Base-by-base conservation (phyloP, 2,888 invertebrate species). In the Opisthograptis luteolata region DNA sequence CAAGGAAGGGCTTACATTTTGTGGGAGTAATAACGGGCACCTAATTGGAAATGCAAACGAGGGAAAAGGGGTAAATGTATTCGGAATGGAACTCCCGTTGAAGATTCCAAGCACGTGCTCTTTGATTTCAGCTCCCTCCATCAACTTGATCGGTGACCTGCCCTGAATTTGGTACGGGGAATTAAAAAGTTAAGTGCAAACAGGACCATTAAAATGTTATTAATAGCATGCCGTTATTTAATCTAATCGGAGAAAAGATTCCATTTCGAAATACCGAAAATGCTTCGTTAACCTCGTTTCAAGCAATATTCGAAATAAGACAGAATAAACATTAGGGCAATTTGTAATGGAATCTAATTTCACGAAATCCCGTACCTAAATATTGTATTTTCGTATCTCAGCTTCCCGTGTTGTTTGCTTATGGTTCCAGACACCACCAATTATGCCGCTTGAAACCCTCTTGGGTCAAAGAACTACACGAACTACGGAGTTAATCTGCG, bases 121-220 rank as follows among this genome's bases (percentile, higher is more conserved):
- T 81, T 79, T 80, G 82, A 81, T 83, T 81, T 75, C 73, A 75
- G 71, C 67, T 71, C 64, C 68, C 66, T 69, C 72, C 76, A 79
- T 79, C 73, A 72, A 76, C 62, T 73, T 68, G 70, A 77, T 74
- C 66, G 70, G 62, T 55, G 60, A 53, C 59, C 54, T 61, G 68
- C 56, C 62, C 68, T 67, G 76, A 75, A 79, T 80, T 62, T 67
- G 53, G 59, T 64, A 55, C 57, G 55, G 54, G 54, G 41, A 69
- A 71, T 66, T 67, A 63, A 63, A 62, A 60, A 47, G 44, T 15
- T 44, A 55, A 53, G 27, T 45, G 49, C 43, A 44, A 46, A 47
- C 34, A 34, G 20, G 19, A 19, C 17, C 41, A 39, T 51, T 51
- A 54, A 24, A 22, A 35, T 47, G 6, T 14, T 35, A 3, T 30